Evolutionary conservation across 2,888 invertebrate genomes (phyloP), one percentile per base, ranked within the genome.

Genomic region (Melanophora roralis): DNA sequence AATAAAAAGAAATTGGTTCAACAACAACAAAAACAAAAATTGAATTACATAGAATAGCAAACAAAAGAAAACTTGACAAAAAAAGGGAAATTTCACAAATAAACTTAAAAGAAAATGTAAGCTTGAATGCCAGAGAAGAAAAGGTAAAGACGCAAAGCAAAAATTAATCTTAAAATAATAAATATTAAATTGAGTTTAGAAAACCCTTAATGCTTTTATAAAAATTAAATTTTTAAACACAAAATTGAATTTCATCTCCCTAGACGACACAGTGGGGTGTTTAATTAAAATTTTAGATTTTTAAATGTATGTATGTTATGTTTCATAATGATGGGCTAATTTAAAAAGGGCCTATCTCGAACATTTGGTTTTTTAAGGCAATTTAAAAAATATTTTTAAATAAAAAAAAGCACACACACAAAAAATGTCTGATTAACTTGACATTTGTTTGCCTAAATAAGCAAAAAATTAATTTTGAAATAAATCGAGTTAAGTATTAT

Each of bases 111-210:
- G 23, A n/a, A 12, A 23, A 23, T 19, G 6, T 45, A 23, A 49
- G 49, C 12, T 49, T 23, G n/a, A 49, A 49, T 23, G 9, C 45
- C 9, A 16, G 7, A 47, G n/a, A 45, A 16, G 11, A 1, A 45
- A 49, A 49, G 12, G 21, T 4, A 21, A 23, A 47, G 11, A 43
- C 38, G n/a, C n/a, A 11, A 23, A n/a, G 2, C 9, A 49, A n/a
- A 49, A 45, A 11, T 19, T 49, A 23, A 49, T 49, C n/a, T 21
- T 23, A 49, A 49, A 49, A 49, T 49, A 49, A 49, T 49, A 49
- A 49, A 49, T 12, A 49, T 23, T 23, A 23, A 49, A 49, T 49
- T 49, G 49, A 49, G 23, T 49, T 23, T 11, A 12, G 12, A 1
- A 49, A 49, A 21, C 12, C 27, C 6, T 23, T 12, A 49, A 49